Conservation (phyloP, 1,140 invertebrate species). For the Cyclina sinensis region DNA sequence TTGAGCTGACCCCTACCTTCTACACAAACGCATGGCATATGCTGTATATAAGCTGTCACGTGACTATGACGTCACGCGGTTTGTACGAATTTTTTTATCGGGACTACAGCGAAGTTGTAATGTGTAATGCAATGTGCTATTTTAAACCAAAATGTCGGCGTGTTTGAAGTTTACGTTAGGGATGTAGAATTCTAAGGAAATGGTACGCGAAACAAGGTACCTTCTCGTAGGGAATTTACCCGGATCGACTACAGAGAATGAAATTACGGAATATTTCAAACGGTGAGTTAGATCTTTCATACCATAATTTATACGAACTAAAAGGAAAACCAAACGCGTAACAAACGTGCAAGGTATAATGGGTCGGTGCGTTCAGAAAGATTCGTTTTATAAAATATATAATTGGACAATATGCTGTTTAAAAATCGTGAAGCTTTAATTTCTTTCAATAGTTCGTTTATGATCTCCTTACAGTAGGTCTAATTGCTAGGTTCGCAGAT, state of each 20-base stretch:
- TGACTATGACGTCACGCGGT: conserved; percentile 74
- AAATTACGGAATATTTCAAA: conserved; percentile 98
- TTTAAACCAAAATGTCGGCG: conserved; percentile 69
- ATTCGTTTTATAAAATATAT: no score
- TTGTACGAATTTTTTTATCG: conserved; percentile 68
- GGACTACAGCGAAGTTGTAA: conserved; percentile 63
- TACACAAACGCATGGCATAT: conserved; percentile 68
- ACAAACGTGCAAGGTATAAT: no score
- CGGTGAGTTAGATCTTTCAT: conserved; percentile 94
- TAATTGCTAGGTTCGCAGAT: no score
- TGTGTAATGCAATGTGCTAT: conserved; percentile 74
- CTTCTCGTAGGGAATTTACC: conserved; percentile 99
- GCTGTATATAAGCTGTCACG: conserved; percentile 62
- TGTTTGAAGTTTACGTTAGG: conserved; percentile 73
- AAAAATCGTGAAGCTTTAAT: no score
- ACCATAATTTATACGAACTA: no score
- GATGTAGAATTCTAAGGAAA: conserved; percentile 87
- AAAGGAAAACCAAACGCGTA: no score
- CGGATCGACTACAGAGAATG: conserved; percentile 98
- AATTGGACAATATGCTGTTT: no score
- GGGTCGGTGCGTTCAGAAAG: no score
- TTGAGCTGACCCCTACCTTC: conserved; percentile 57
- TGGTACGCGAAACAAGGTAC: conserved; percentile 99
- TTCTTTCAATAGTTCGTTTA: no score
- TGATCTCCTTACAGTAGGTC: no score